phyloP scores from a whole-genome alignment of 2,888 invertebrate species.

The Tiliacea aurago region DNA sequence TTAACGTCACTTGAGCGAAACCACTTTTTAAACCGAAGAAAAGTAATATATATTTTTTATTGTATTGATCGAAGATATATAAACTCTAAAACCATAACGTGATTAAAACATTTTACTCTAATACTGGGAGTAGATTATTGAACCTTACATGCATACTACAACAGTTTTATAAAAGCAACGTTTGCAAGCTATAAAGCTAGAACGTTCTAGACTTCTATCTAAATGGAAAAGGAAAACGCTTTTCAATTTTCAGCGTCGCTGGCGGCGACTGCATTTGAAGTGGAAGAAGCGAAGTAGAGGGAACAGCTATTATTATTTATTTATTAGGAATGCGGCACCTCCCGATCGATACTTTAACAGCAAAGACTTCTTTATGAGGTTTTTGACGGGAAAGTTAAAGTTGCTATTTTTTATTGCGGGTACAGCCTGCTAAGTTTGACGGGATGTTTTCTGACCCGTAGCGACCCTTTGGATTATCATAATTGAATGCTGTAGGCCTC shows the following conservation, averaged over 20 bases:
- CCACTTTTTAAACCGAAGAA: constrained; percentile 24
- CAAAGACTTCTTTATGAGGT: constrained; percentile 22
- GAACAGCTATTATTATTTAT: constrained; percentile 51
- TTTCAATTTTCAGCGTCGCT: constrained; percentile 60
- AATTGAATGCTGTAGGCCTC: constrained; percentile 7
- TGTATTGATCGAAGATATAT: neutral
- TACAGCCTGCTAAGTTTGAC: neutral
- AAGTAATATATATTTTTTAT: constrained; percentile 5
- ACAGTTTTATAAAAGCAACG: neutral
- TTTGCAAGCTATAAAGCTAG: constrained; percentile 12
- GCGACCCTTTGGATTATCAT: constrained; percentile 23
- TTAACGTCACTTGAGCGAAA: constrained; percentile 37
- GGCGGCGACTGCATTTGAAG: constrained; percentile 44
- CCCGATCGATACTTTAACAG: constrained; percentile 56
- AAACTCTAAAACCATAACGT: neutral
- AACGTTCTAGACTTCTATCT: constrained; percentile 34
- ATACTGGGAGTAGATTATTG: constrained; percentile 13
- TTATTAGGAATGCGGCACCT: constrained; percentile 46
- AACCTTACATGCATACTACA: constrained; percentile 15
- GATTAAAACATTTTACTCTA: neutral
- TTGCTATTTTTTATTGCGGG: neutral
- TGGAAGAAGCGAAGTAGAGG: constrained; percentile 32
- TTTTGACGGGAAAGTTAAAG: neutral
- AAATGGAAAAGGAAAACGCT: constrained; percentile 50
- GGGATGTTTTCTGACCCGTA: neutral